A percentile compares a stretch with the other conserved stretches of the same genome.
phyloP scores from a whole-genome alignment of 2,888 invertebrate species.

The Ophion obscuratus region DNA sequence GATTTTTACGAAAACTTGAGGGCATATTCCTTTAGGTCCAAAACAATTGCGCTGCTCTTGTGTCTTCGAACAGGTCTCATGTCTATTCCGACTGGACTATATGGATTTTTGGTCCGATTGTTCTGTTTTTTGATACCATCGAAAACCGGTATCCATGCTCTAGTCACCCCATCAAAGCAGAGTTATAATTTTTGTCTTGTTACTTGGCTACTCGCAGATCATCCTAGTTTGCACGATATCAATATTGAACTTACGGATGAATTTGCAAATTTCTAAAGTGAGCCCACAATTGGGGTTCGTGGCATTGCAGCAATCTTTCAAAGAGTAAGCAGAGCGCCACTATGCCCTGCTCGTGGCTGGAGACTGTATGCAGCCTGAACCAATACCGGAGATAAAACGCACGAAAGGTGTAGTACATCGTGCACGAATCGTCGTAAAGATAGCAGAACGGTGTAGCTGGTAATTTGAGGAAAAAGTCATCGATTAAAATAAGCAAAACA shows the following conservation, averaged over 20 bases:
- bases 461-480: slow-evolving; percentile 74
- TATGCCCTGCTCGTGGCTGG: slow-evolving; percentile 96
- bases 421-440: slow-evolving; percentile 94
- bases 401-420: slow-evolving; percentile 95
- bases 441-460: slow-evolving; percentile 98
- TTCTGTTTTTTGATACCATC: too few species aligned
- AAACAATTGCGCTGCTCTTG: too few species aligned
- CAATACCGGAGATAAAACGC: slow-evolving; percentile 96
- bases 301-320: slow-evolving; percentile 94
- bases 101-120: too few species aligned
- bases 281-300: slow-evolving; percentile 95
- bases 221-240: too few species aligned
- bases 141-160: too few species aligned
- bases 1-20: too few species aligned
- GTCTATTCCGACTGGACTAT: too few species aligned
- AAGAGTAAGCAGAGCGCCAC: slow-evolving; percentile 95
- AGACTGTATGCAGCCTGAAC: slow-evolving; percentile 95
- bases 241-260: slow-evolving; percentile 91
- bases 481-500: not conserved
- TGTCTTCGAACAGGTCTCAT: too few species aligned
- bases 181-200: too few species aligned
- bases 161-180: too few species aligned
- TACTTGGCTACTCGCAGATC: too few species aligned
- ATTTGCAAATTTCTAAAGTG: slow-evolving; percentile 95
- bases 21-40: too few species aligned